Percentiles rank a stretch among this genome's conserved stretches.
phyloP scores from a whole-genome alignment of 2,113 vertebrate species.

The Dipodomys stephensi region DNA sequence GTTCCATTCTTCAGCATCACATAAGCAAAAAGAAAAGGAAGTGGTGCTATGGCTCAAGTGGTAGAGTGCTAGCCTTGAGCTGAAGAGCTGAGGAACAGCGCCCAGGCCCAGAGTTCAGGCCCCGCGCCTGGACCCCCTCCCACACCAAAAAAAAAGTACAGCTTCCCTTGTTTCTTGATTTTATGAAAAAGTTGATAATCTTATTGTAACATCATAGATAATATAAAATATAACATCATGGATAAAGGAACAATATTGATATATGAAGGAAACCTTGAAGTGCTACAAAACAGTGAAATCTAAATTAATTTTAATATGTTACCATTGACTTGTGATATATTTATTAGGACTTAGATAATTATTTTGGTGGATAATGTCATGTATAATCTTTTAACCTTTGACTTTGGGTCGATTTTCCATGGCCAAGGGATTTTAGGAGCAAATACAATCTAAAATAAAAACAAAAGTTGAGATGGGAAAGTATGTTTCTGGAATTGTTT shows the following conservation, averaged over 20 bases:
- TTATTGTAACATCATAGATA: slow-evolving; percentile 44
- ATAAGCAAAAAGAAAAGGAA: too few relatives aligned
- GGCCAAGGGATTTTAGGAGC: slow-evolving; percentile 67
- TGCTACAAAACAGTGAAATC: not conserved
- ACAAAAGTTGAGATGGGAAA: slow-evolving; percentile 66
- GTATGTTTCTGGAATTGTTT: not conserved
- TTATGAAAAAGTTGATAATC: slow-evolving; percentile 54
- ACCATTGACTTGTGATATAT: slow-evolving; percentile 74
- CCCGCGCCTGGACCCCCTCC: too few relatives aligned
- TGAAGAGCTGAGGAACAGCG: too few relatives aligned
- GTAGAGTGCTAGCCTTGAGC: too few relatives aligned
- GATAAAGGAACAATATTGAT: slow-evolving; percentile 64
- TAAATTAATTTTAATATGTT: slow-evolving; percentile 49
- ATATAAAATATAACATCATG: too few relatives aligned
- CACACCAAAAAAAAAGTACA: not conserved
- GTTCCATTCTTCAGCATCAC: too few relatives aligned
- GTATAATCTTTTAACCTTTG: slow-evolving; percentile 74
- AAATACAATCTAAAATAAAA: slow-evolving; percentile 78
- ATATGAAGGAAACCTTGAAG: slow-evolving; percentile 68
- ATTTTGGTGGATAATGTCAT: slow-evolving; percentile 56
- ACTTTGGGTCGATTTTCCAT: slow-evolving; percentile 67
- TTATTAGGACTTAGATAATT: slow-evolving; percentile 48
- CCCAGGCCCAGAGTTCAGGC: too few relatives aligned
- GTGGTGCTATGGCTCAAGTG: too few relatives aligned
- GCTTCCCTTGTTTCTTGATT: slow-evolving; percentile 61